These are phyloP conservation scores for Meteorus cinctellus DNA, from an alignment of 2,888 invertebrate genomes.

Conservation along the genomic window DNA sequence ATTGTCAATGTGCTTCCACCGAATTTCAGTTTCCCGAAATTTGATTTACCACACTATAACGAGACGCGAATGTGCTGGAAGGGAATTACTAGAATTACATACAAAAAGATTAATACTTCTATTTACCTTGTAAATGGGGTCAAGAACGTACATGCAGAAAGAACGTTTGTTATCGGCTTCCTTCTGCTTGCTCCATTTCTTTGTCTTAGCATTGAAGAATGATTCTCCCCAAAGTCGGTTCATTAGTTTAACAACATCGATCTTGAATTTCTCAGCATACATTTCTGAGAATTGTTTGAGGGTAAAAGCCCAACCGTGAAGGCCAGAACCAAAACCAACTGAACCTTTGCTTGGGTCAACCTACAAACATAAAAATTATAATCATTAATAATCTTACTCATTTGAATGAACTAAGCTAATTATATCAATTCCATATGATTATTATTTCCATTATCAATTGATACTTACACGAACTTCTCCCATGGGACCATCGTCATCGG, in stretches of 20 bases:
- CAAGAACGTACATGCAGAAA: slow-evolving; percentile 98
- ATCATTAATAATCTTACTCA: slow-evolving; percentile 8
- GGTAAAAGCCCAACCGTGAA: slow-evolving; percentile 99
- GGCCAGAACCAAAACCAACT: slow-evolving; percentile 99
- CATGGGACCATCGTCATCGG: slow-evolving; percentile 98
- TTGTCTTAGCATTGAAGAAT: slow-evolving; percentile 97
- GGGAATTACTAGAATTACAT: slow-evolving; percentile 28
- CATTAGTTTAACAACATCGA: slow-evolving; percentile 97
- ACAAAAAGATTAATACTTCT: slow-evolving; percentile 5
- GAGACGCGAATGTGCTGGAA: slow-evolving; percentile 45
- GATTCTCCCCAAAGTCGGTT: slow-evolving; percentile 98
- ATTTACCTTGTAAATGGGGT: slow-evolving; percentile 96
- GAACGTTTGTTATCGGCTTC: slow-evolving; percentile 95
- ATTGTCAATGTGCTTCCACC: slow-evolving; percentile 71
- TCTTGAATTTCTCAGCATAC: slow-evolving; percentile 99
- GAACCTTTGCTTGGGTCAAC: slow-evolving; percentile 98
- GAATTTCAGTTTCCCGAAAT: slow-evolving; percentile 25
- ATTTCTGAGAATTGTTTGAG: slow-evolving; percentile 99
- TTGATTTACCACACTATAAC: slow-evolving; percentile 35
- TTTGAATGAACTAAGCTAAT: neutral
- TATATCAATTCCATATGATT: neutral
- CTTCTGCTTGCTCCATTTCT: slow-evolving; percentile 98
- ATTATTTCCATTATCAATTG: slow-evolving; percentile 1
- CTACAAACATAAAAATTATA: slow-evolving; percentile 66
- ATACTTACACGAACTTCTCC: slow-evolving; percentile 93